phyloP scores from a whole-genome alignment of 2,113 vertebrate genomes.

The Otis tarda region DNA sequence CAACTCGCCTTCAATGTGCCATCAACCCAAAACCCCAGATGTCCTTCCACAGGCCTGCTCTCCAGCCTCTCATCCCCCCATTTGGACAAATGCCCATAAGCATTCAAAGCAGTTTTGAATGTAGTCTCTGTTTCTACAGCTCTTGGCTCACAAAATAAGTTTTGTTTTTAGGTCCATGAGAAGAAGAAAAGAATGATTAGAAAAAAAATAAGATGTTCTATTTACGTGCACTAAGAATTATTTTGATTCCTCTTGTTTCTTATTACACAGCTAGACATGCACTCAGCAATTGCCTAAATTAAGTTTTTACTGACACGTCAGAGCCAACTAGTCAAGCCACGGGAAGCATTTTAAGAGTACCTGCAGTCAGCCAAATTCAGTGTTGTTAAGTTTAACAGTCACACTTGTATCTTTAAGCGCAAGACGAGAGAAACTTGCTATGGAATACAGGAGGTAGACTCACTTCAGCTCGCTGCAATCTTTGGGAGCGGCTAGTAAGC shows the following conservation, averaged over 20 bases:
- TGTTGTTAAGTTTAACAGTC: background rate
- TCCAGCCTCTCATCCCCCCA: background rate
- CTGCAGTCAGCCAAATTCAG: background rate
- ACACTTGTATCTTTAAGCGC: background rate
- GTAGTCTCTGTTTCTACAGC: background rate
- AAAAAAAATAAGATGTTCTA: background rate
- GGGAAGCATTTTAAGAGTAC: background rate
- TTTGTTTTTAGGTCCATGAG: background rate
- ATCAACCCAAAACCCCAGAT: background rate
- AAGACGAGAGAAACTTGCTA: background rate
- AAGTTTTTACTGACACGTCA: background rate
- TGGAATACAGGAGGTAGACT: background rate
- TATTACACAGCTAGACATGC: background rate
- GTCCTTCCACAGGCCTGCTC: background rate
- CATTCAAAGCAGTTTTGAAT: background rate
- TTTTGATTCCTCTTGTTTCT: background rate
- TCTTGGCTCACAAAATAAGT: background rate
- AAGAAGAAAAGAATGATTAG: background rate
- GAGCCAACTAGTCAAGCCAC: background rate
- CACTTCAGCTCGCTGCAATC: no score
- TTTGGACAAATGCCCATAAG: background rate
- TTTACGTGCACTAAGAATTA: background rate
- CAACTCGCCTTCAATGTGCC: background rate
- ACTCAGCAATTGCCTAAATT: background rate
- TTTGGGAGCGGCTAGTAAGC: background rate